Evolutionary conservation across 2,888 invertebrate species (phyloP).

Genomic region (Ochlodes sylvanus): DNA sequence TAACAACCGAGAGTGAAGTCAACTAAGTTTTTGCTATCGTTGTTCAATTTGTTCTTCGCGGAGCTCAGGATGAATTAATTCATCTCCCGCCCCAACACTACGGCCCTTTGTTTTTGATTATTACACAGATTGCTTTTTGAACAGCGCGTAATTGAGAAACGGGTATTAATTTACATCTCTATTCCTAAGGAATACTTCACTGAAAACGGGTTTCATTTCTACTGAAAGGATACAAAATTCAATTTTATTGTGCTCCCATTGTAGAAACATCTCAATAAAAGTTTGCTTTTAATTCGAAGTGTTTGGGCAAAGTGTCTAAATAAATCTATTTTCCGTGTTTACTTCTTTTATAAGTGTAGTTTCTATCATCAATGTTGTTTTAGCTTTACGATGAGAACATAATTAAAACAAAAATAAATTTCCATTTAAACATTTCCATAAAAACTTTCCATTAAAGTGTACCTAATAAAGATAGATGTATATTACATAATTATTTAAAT

Average conservation of each 20-base stretch:
- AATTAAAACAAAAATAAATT: no score
- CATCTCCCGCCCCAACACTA: constrained; percentile 41
- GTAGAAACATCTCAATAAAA: constrained; percentile 25
- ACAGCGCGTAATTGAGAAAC: constrained; percentile 39
- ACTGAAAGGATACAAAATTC: constrained; percentile 36
- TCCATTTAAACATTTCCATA: no score
- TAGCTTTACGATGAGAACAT: no score
- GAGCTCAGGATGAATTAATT: constrained; percentile 44
- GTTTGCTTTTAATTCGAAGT: constrained; percentile 20
- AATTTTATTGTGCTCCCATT: constrained; percentile 30
- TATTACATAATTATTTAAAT: no score
- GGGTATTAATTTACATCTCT: constrained; percentile 36
- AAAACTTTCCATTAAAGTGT: no score
- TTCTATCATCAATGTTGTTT: no score
- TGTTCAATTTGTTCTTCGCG: constrained; percentile 39
- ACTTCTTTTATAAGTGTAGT: neutral
- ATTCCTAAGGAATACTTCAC: constrained; percentile 34
- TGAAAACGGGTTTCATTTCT: constrained; percentile 30
- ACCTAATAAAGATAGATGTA: no score
- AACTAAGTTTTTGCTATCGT: constrained; percentile 38
- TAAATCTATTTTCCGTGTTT: neutral
- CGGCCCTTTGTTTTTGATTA: constrained; percentile 45
- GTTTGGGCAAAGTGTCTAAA: neutral
- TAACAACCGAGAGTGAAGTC: constrained; percentile 17
- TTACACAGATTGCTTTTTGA: constrained; percentile 43